These are phyloP conservation scores for Tetheella fluctuosa DNA, from an alignment of 2,888 invertebrate genomes.

Conservation along the genomic window DNA sequence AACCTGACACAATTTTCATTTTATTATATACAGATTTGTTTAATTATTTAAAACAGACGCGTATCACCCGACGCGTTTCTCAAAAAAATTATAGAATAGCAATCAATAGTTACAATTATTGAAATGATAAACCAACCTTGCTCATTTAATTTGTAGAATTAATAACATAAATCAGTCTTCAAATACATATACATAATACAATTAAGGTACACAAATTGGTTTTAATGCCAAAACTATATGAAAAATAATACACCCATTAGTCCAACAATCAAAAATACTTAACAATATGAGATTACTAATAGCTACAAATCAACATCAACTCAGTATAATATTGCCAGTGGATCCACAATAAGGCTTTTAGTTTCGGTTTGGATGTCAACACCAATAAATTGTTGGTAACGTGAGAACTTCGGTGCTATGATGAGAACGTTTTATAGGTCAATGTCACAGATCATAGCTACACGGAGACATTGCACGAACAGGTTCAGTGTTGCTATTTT, in stretches of 20 bases:
- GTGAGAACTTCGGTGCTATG: slow-evolving; percentile 36
- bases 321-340: slow-evolving; percentile 38
- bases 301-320: slow-evolving; percentile 20
- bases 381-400: slow-evolving; percentile 46
- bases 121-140: no score
- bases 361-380: slow-evolving; percentile 40
- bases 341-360: slow-evolving; percentile 40
- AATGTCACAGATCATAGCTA: background rate
- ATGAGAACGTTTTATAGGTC: slow-evolving; percentile 23
- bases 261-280: background rate
- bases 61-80: no score
- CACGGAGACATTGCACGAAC: background rate
- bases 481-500: background rate
- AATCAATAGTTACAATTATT: no score
- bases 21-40: no score
- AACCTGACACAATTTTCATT: no score
- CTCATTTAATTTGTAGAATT: no score
- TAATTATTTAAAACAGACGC: no score
- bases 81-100: no score
- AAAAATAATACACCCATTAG: slow-evolving; percentile 11
- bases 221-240: background rate
- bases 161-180: no score
- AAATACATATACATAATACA: no score
- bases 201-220: no score
- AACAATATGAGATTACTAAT: slow-evolving; percentile 1